phyloP scores from a whole-genome alignment of 2,888 invertebrate species.

The Endotricha flammealis region DNA sequence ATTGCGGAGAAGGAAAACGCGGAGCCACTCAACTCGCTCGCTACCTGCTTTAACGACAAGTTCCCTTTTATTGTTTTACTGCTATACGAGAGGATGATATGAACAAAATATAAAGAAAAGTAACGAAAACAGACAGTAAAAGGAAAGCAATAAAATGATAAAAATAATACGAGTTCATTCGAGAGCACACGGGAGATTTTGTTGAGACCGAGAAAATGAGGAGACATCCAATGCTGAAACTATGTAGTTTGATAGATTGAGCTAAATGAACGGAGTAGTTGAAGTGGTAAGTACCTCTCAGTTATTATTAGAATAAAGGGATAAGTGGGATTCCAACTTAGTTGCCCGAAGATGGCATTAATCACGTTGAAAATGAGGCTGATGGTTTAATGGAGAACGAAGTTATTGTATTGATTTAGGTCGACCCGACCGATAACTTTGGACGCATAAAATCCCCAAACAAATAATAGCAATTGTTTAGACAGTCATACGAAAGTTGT shows the following conservation, averaged over 20 bases:
- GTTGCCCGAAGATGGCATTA: background rate
- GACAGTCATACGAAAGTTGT: too few species aligned
- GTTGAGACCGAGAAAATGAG: background rate
- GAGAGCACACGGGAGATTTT: background rate
- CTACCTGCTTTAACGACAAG: conserved; percentile 42
- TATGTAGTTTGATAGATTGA: background rate
- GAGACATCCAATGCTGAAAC: background rate
- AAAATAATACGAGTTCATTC: background rate
- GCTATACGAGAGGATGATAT: background rate
- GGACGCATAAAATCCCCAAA: background rate
- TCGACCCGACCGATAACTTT: background rate
- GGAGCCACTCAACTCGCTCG: conserved; percentile 36
- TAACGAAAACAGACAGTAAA: background rate
- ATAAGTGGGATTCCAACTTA: background rate
- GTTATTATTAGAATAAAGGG: background rate
- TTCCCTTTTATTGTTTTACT: conserved; percentile 34
- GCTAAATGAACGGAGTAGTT: background rate
- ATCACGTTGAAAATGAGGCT: conserved; percentile 4
- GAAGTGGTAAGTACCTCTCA: background rate
- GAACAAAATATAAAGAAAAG: conserved; percentile 1
- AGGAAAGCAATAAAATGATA: background rate
- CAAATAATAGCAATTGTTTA: background rate
- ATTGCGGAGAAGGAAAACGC: conserved; percentile 47
- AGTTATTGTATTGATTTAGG: conserved; percentile 5
- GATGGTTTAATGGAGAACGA: conserved; percentile 1